Evolutionary conservation across 2,113 vertebrate genomes (phyloP), one percentile per base, ranked within the genome.

Genomic region (Steatornis caripensis): DNA sequence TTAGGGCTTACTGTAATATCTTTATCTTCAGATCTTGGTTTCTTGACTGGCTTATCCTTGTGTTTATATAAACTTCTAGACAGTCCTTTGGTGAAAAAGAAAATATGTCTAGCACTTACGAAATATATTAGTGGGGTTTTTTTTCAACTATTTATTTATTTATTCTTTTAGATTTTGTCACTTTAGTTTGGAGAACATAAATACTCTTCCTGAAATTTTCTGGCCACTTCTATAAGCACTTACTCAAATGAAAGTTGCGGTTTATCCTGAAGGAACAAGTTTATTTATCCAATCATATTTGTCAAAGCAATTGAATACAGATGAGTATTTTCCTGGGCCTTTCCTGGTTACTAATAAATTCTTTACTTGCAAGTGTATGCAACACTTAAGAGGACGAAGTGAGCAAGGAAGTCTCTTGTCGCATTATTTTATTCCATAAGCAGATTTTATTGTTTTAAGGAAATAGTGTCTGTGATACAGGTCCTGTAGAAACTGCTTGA

Each of bases 101-200:
- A 66, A n/a, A 57, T 55, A 45, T 12, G 7, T 37, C 15, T 51
- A 37, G 11, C 22, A 48, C 14, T 85, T 87, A 18, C 0, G 6
- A 45, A 82, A 29, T 24, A 10, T 71, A 71, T 39, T 43, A 41
- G 6, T 30, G 11, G 0, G 8, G 0, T 0, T 10, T 36, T 68
- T 66, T 60, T 68, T 34, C 4, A 55, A 19, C 27, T 69, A 34
- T 43, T 89, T 39, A 34, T 84, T n/a, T 55, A 26, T 48, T 43
- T 93, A 6, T 75, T 49, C 20, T 62, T 61, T 43, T 8, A 29
- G 65, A 24, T 65, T 36, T 69, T 83, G 21, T 86, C 39, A 26
- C 10, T 87, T 81, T 32, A 48, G 41, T 14, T 74, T 89, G 24
- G 64, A 79, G 53, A 79, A 37, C 29, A 21, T 75, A 39, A 84